Conservation (phyloP, 2,888 invertebrate genomes). For the Heliothis peltigera region DNA sequence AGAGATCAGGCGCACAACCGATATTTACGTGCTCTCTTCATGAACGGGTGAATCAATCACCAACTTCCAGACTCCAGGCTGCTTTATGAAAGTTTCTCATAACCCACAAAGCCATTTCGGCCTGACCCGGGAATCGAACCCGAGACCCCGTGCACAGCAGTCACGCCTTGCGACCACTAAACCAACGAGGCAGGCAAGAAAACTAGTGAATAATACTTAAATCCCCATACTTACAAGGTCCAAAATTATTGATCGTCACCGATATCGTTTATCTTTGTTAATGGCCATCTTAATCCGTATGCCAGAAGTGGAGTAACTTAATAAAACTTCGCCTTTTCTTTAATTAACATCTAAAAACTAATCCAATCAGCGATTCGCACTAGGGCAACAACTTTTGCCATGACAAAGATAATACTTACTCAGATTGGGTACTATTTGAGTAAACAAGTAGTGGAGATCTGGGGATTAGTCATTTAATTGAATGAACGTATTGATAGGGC, state of each 20-base stretch:
- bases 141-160: no score
- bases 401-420: constrained; percentile 37
- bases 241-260: constrained; percentile 24
- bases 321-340: constrained; percentile 63
- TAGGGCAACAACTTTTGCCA: constrained; percentile 43
- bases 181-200: no score
- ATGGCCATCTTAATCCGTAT: constrained; percentile 59
- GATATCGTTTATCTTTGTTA: constrained; percentile 51
- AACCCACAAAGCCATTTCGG: no score
- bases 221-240: constrained; percentile 23
- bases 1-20: no score
- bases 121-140: no score
- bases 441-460: constrained; percentile 17
- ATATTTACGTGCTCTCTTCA: no score
- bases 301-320: constrained; percentile 52
- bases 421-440: constrained; percentile 30
- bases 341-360: constrained; percentile 66
- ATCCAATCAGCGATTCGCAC: constrained; percentile 61
- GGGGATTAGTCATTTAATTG: constrained; percentile 13
- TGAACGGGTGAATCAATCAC: no score
- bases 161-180: no score
- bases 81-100: no score
- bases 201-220: constrained; percentile 16
- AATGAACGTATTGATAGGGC: constrained; percentile 4
- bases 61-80: no score